Percentiles rank a stretch among this genome's conserved stretches.
phyloP scores from a whole-genome alignment of 2,888 invertebrate genomes.

The Phengaris arion region DNA sequence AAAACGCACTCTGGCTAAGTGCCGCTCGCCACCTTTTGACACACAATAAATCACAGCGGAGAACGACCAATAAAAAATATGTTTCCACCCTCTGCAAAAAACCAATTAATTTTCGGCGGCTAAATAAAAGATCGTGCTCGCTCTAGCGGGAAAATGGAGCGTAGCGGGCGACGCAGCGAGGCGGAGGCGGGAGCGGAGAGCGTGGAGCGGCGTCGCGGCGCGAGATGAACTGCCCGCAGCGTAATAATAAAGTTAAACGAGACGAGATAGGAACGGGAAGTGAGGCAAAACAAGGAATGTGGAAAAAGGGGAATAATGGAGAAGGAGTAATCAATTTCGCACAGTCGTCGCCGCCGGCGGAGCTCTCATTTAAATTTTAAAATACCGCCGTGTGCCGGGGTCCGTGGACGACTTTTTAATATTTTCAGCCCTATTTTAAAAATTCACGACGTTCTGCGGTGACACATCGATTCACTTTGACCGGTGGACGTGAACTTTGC shows the following conservation, averaged over 20 bases:
- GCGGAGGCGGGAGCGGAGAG: conserved; percentile 39
- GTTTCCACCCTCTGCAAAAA: conserved; percentile 78
- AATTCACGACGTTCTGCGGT: conserved; percentile 73
- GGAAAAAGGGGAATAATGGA: conserved; percentile 78
- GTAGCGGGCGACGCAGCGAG: conserved; percentile 41
- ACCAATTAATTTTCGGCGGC: conserved; percentile 79
- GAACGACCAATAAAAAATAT: conserved; percentile 79
- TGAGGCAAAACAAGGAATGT: conserved; percentile 66
- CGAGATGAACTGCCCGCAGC: conserved; percentile 42
- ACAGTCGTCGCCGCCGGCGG: conserved; percentile 70
- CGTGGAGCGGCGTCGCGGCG: conserved; percentile 18
- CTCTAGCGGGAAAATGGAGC: conserved; percentile 63
- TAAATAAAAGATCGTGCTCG: conserved; percentile 73
- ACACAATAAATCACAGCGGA: conserved; percentile 77
- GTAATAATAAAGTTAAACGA: conserved; percentile 74
- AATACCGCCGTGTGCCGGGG: conserved; percentile 70
- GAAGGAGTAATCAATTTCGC: conserved; percentile 79
- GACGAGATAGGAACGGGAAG: conserved; percentile 66
- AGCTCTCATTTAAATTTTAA: conserved; percentile 77
- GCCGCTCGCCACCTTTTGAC: conserved; percentile 79
- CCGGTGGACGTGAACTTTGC: conserved; percentile 45
- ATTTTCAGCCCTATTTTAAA: conserved; percentile 72
- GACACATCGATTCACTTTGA: conserved; percentile 76
- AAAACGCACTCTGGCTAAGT: conserved; percentile 73
- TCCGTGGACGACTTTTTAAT: conserved; percentile 76